phyloP scores from a whole-genome alignment of 2,888 invertebrate species.

The Drosophila acutilabella region DNA sequence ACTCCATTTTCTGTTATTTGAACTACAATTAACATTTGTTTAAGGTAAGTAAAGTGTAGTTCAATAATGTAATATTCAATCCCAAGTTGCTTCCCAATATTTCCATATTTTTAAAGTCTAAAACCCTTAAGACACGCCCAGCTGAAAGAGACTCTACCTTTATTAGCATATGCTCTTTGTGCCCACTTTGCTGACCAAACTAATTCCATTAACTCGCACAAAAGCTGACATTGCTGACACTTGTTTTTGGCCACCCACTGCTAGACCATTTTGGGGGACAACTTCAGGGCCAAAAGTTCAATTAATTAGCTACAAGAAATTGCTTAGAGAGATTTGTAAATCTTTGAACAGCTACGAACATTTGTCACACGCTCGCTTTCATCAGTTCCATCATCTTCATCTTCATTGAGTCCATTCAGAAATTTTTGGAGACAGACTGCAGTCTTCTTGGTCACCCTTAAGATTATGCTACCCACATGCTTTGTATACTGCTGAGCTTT shows the following conservation, averaged over 20 bases:
- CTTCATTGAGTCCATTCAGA: constrained; percentile 8
- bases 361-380: constrained; percentile 78
- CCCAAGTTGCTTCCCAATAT: too few species aligned
- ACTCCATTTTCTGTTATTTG: too few species aligned
- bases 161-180: constrained; percentile 8
- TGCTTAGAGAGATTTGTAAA: constrained; percentile 57
- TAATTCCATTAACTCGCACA: constrained; percentile 19
- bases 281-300: constrained; percentile 45
- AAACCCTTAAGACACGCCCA: too few species aligned
- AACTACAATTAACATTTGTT: too few species aligned
- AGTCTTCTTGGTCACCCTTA: constrained; percentile 16
- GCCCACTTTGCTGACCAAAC: constrained; percentile 2
- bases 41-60: too few species aligned
- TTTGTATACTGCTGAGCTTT: constrained; percentile 59
- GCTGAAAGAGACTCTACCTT: too few species aligned
- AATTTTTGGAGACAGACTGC: constrained; percentile 12
- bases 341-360: constrained; percentile 60
- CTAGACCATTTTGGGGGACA: constrained; percentile 19
- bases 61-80: too few species aligned
- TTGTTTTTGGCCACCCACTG: constrained; percentile 12
- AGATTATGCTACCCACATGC: constrained; percentile 25
- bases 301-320: constrained; percentile 63
- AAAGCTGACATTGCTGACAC: constrained; percentile 24
- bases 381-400: constrained; percentile 62
- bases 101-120: too few species aligned